Percentiles rank a stretch among this genome's conserved stretches.
These are phyloP conservation scores for Pardosa pseudoannulata DNA, from an alignment of 2,888 invertebrate species.

Conservation along the genomic window DNA sequence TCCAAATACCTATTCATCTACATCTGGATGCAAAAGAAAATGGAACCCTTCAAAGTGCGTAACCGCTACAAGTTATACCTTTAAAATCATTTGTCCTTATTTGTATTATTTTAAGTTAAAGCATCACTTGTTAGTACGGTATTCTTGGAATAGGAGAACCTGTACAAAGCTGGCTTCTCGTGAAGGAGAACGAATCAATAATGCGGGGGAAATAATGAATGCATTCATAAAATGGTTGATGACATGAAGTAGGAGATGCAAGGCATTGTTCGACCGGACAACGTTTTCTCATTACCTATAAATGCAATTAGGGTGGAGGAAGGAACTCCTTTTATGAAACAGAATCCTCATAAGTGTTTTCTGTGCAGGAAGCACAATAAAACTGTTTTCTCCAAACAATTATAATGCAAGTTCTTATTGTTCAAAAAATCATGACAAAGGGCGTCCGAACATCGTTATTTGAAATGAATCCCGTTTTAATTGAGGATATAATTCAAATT, in stretches of 20 bases:
- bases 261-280: neutral
- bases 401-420: too few relatives aligned
- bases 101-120: too few relatives aligned
- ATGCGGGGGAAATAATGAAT: neutral
- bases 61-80: too few relatives aligned
- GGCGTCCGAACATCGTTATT: neutral
- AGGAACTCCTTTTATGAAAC: neutral
- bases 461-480: neutral
- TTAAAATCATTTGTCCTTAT: too few relatives aligned
- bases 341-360: neutral
- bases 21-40: too few relatives aligned
- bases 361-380: neutral
- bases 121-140: neutral
- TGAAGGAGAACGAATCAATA: neutral
- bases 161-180: neutral
- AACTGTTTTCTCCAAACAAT: neutral
- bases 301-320: neutral
- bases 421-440: neutral
- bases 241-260: neutral
- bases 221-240: neutral
- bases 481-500: neutral
- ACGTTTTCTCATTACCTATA: constrained; percentile 5
- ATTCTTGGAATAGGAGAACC: neutral
- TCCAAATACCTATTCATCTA: too few relatives aligned
- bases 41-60: too few relatives aligned